These are phyloP conservation scores for Scomberomorus guttatus DNA, from an alignment of 2,797 vertebrate genomes.

Conservation along the genomic window DNA sequence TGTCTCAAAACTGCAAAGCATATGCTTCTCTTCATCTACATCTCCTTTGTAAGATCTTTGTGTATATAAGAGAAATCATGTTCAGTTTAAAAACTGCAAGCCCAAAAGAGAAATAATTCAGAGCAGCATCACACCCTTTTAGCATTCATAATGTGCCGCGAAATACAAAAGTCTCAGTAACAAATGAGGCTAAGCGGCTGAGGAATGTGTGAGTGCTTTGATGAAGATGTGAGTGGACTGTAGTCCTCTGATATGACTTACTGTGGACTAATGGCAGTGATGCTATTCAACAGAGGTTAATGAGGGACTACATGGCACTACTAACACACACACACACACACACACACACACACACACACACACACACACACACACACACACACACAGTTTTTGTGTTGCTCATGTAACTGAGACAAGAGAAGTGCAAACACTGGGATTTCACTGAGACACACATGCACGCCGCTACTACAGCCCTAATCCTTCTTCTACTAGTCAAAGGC, in stretches of 20 bases:
- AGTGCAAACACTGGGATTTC: constrained; percentile 38
- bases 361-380: neutral
- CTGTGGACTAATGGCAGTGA: constrained; percentile 36
- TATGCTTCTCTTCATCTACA: neutral
- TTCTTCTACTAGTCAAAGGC: constrained; percentile 18
- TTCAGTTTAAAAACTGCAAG: too few species aligned
- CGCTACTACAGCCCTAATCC: neutral
- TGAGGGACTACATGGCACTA: constrained; percentile 1
- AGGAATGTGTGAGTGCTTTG: constrained; percentile 52
- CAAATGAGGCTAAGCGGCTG: constrained; percentile 36
- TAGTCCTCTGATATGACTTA: constrained; percentile 5
- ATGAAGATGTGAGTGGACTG: constrained; percentile 49
- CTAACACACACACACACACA: constrained; percentile 5
- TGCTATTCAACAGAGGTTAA: constrained; percentile 42
- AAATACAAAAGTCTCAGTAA: neutral
- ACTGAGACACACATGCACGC: neutral
- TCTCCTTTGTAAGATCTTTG: neutral
- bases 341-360: constrained; percentile 3
- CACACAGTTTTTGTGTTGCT: neutral
- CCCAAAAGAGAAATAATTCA: too few species aligned
- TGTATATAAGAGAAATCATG: neutral
- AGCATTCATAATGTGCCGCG: neutral
- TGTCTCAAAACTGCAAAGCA: too few species aligned
- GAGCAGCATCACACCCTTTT: too few species aligned
- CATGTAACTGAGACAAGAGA: constrained; percentile 41